Evolutionary conservation across 2,888 invertebrate species (phyloP).

Genomic region (Polydesmus complanatus): DNA sequence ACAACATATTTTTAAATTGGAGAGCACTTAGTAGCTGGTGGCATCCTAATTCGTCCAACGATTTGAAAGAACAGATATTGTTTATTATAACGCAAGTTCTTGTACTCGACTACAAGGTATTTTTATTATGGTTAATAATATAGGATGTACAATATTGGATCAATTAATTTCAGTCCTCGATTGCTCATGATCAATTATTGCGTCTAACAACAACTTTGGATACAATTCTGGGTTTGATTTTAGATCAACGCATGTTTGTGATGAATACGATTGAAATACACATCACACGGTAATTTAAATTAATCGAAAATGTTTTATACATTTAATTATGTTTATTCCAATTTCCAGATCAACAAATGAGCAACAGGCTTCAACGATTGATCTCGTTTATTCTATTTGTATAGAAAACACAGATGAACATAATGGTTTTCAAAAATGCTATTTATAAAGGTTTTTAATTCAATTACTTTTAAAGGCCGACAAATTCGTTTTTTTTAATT

Average conservation of each 20-base stretch:
- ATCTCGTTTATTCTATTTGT: background rate
- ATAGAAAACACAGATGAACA: background rate
- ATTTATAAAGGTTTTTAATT: constrained; percentile 3
- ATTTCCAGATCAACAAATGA: background rate
- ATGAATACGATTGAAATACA: constrained; percentile 3
- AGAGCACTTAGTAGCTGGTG: constrained; percentile 14
- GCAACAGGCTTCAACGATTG: background rate
- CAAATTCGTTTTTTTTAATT: background rate
- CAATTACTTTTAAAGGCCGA: constrained; percentile 4
- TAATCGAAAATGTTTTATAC: background rate
- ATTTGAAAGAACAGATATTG: constrained; percentile 27
- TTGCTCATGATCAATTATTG: background rate
- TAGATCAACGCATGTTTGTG: constrained; percentile 21
- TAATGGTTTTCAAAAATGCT: background rate
- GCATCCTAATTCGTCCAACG: constrained; percentile 21
- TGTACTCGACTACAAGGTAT: constrained; percentile 30
- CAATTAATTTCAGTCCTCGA: background rate
- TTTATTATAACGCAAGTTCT: constrained; percentile 29
- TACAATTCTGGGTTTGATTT: constrained; percentile 28
- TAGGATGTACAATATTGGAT: background rate
- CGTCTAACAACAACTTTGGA: constrained; percentile 19
- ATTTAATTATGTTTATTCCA: background rate
- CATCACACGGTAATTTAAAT: constrained; percentile 8
- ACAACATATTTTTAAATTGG: constrained; percentile 15
- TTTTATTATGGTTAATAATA: constrained; percentile 16